phyloP scores from a whole-genome alignment of 2,797 vertebrate species.

The Molossus molossus region DNA sequence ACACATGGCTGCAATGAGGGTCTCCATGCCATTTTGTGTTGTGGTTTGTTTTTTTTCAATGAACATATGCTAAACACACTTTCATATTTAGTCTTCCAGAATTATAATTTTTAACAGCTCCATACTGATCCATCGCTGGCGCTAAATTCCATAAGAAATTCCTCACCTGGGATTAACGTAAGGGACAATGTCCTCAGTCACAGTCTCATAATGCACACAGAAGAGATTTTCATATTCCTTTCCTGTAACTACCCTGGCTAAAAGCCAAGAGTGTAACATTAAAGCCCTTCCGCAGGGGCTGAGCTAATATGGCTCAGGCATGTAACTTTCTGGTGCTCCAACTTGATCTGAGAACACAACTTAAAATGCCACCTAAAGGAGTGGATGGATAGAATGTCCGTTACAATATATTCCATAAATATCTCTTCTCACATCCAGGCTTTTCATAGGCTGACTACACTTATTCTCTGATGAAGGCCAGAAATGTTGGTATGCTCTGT shows the following conservation, averaged over 20 bases:
- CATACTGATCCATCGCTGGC: slow-evolving; percentile 60
- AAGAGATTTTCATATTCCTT: slow-evolving; percentile 79
- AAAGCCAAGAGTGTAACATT: slow-evolving; percentile 78
- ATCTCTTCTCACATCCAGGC: slow-evolving; percentile 69
- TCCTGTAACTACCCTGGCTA: slow-evolving; percentile 73
- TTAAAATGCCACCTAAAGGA: slow-evolving; percentile 82
- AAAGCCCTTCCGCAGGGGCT: slow-evolving; percentile 69
- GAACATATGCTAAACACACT: slow-evolving; percentile 65
- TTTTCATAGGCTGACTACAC: slow-evolving; percentile 70
- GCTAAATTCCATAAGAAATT: slow-evolving; percentile 76
- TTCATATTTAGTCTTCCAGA: slow-evolving; percentile 75
- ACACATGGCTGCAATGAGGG: slow-evolving; percentile 60
- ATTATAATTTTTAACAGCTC: slow-evolving; percentile 78
- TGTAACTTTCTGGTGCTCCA: slow-evolving; percentile 77
- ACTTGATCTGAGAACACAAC: slow-evolving; percentile 79
- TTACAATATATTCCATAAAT: slow-evolving; percentile 81
- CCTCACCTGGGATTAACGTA: slow-evolving; percentile 71
- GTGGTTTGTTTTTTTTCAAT: slow-evolving; percentile 31
- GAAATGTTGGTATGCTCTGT: slow-evolving; percentile 60
- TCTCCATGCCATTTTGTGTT: slow-evolving; percentile 40
- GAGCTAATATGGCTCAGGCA: slow-evolving; percentile 70
- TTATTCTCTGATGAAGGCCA: slow-evolving; percentile 66
- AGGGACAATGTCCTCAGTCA: slow-evolving; percentile 72
- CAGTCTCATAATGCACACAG: slow-evolving; percentile 65
- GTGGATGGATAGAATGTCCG: slow-evolving; percentile 76